phyloP scores from a whole-genome alignment of 92 coral and sea anemone species.

The Epizoanthus ramosus region DNA sequence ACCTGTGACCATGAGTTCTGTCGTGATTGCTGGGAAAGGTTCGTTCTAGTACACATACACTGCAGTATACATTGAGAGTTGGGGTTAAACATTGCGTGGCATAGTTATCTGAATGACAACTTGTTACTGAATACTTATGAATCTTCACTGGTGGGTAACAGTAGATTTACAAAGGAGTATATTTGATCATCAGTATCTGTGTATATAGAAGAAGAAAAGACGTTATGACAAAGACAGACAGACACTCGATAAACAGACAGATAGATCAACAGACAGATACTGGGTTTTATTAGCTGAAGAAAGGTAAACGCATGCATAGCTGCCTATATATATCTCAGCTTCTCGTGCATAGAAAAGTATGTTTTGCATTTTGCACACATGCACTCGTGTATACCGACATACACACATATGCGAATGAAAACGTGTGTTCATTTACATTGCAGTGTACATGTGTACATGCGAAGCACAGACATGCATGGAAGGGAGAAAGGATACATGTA shows the following conservation, averaged over 20 bases:
- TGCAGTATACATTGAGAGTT: no score
- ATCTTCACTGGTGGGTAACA: no score
- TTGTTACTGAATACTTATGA: no score
- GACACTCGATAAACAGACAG: background rate
- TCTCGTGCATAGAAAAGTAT: background rate
- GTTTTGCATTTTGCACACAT: background rate
- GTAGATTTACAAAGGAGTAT: background rate
- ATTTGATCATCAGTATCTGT: no score
- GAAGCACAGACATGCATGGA: background rate
- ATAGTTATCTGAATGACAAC: no score
- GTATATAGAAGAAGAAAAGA: background rate
- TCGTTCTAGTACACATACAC: slow-evolving; percentile 4
- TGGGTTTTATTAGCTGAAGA: no score
- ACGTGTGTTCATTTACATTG: no score
- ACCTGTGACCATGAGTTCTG: slow-evolving; percentile 93
- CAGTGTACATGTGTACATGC: no score
- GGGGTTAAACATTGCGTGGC: no score
- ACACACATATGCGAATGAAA: no score
- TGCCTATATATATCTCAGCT: no score
- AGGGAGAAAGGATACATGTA: background rate
- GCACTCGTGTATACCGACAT: background rate
- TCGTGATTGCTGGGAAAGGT: slow-evolving; percentile 94
- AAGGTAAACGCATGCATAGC: no score
- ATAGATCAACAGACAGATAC: background rate
- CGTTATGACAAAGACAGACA: background rate